Base-by-base conservation (phyloP, 1,140 invertebrate genomes). In the Macrobrachium nipponense region DNA sequence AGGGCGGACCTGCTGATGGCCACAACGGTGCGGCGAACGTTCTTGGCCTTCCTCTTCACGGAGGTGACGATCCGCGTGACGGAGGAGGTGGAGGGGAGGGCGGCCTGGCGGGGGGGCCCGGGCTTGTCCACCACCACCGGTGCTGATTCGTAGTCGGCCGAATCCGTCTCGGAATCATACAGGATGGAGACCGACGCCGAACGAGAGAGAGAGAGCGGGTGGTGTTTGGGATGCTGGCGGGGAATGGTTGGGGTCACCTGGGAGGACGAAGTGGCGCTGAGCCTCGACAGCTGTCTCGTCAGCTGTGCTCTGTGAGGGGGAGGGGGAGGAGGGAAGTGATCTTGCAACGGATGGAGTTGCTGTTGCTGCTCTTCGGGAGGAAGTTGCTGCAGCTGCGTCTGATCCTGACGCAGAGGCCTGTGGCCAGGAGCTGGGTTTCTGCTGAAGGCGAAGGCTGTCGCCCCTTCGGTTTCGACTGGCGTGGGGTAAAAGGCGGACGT, bases 61-160 rank as follows among this genome's bases (percentile, higher is more conserved):
- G 51, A 51, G 12, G 51, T 51, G 7, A 51, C 51, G 12, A 51
- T 51, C 51, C 51, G 51, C 8, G 12, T 10, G 12, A 51, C 58
- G 23, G 18, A 10, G 64, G 27, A 23, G 64, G 59, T 18, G 64
- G 8, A 8, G 36, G 36, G 10, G 66, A 7, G 36, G 20, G 10
- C n/a, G 62, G 14, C 60, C 70, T 72, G 66, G 66, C 64, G 36
- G 27, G 27, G 36, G 27, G 27, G 27, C 27, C 59, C 60, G 11
- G 23, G 15, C 18, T 23, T 58, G 59, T 61, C n/a, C 44, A 20
- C n/a, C 44, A 20, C 68, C 14, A 82, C 23, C n/a, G 80, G 80
- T 8, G 80, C 43, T 27, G 80, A 82, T 59, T 82, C 80, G 36
- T 43, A 62, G 80, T 82, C 80, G n/a, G 80, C 70, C 0, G 59